A percentile compares a stretch with the other conserved stretches of the same genome.
Conservation (phyloP, 2,888 invertebrate species). For the Fragum sueziense region DNA sequence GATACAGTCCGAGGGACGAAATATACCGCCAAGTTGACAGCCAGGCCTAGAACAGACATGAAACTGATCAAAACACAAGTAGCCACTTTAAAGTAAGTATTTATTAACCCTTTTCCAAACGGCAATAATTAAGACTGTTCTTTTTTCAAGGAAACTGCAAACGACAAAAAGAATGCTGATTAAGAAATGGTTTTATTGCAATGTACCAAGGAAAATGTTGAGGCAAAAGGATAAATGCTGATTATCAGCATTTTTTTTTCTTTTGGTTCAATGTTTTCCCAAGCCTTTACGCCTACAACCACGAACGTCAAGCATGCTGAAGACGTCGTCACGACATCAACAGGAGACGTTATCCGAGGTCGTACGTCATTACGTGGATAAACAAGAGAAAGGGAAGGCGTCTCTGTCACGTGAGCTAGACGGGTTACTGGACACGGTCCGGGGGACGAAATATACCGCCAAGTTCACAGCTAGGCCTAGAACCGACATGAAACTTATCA, state of each 20-base stretch:
- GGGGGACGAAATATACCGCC: slow-evolving; percentile 42
- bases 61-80: slow-evolving; percentile 60
- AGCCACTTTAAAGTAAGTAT: slow-evolving; percentile 59
- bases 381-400: slow-evolving; percentile 67
- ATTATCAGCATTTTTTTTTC: background rate
- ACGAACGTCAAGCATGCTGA: slow-evolving; percentile 54
- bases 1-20: slow-evolving; percentile 50
- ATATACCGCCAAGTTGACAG: slow-evolving; percentile 29
- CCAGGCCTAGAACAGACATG: slow-evolving; percentile 47
- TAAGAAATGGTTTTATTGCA: too few relatives aligned
- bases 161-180: too few relatives aligned
- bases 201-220: background rate
- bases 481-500: slow-evolving; percentile 53
- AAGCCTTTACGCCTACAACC: too few relatives aligned
- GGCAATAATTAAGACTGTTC: too few relatives aligned
- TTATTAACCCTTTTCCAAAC: too few relatives aligned
- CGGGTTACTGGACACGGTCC: slow-evolving; percentile 49
- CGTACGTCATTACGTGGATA: slow-evolving; percentile 62
- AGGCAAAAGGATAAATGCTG: background rate
- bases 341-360: slow-evolving; percentile 60
- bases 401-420: slow-evolving; percentile 62
- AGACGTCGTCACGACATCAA: slow-evolving; percentile 49
- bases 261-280: too few relatives aligned
- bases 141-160: too few relatives aligned
- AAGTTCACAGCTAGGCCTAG: slow-evolving; percentile 35